Evolutionary conservation across 1,140 invertebrate species (phyloP), one percentile per base, ranked within the genome.

Genomic region (Nomia melanderi): DNA sequence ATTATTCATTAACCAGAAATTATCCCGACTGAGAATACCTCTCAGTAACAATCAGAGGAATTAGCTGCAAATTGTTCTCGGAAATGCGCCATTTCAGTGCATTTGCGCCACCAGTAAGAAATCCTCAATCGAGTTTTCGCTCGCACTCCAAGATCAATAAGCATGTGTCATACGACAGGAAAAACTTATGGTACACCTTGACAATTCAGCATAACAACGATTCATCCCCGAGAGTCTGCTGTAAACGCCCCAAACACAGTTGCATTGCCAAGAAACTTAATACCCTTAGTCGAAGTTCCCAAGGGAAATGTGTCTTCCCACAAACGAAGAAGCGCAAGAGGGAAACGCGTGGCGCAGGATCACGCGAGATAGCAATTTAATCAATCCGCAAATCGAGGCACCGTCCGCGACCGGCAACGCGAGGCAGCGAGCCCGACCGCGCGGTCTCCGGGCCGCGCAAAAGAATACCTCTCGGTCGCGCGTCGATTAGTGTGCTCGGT

Each of bases 341-440:
- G 0, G 23, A 1, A 12, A 6, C 7, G 8, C 14, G 33, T 14
- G 54, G 36, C 36, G 36, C 0, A 39, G 2, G 41, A 20, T 27
- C 41, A 59, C 54, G 41, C 56, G 56, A 60, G 66, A 71, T 77
- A 44, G 75, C 75, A 77, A 77, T 72, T 77, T 77, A 72, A 77
- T 77, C 76, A 77, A 77, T 77, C 76, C 25, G 36, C 33, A 56
- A 59, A n/a, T 31, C 67, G 27, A 9, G 57, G 69, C 33, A 31
- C 41, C 56, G 44, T 41, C n/a, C 67, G 41, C 41, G 41, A 29
- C 17, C 54, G 31, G 23, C 36, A n/a, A n/a, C n/a, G n/a, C n/a
- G n/a, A n/a, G 67, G 44, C 12, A 64, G 57, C 59, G 69, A 50
- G 6, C 20, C 20, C 23, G 39, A 50, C n/a, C n/a, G 20, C 47